Base-by-base conservation (phyloP, 1,140 invertebrate species). In the Gonatopus flavifemur region DNA sequence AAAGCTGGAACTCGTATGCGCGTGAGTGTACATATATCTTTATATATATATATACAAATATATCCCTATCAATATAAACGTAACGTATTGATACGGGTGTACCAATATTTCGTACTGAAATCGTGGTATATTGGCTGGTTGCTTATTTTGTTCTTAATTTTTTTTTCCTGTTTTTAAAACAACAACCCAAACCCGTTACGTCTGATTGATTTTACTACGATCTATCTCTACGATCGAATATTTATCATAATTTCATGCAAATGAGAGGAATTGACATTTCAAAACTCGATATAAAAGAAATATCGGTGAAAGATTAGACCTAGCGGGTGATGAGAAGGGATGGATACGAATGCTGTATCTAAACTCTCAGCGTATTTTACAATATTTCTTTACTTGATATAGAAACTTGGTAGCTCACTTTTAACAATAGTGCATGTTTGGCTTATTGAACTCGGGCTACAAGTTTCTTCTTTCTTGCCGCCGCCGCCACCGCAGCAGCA, bases 361-460 rank as follows among this genome's bases (percentile, higher is more conserved):
- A 75, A 78, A 41, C 13, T 72, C 72, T 78, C 74, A 66, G 68
- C 72, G 64, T 76, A 76, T 68, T 65, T 67, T 74, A 70, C 65
- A 66, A 75, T 72, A 74, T 56, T 77, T 76, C 62, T n/a, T n/a
- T 78, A 72, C 59, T 72, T 55, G 58, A 75, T n/a, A n/a, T 77
- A 76, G 70, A 70, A 72, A 74, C 47, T 74, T 67, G 64, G 70
- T 77, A 76, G 72, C 74, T 78, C 76, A 77, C 75, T 78, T 77
- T 78, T 76, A 78, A 77, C 76, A 77, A 74, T 77, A 77, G 71
- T 76, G 75, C 75, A 78, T 73, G 72, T 37, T 57, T n/a, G n/a
- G 70, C 72, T 76, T 77, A n/a, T n/a, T 22, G 56, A 16, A 53
- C 18, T 54, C 32, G 51, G 39, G 55, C 52, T 67, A 70, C 67